Evolutionary conservation across 2,888 invertebrate species (phyloP).

Genomic region (Drosophila prolongata): DNA sequence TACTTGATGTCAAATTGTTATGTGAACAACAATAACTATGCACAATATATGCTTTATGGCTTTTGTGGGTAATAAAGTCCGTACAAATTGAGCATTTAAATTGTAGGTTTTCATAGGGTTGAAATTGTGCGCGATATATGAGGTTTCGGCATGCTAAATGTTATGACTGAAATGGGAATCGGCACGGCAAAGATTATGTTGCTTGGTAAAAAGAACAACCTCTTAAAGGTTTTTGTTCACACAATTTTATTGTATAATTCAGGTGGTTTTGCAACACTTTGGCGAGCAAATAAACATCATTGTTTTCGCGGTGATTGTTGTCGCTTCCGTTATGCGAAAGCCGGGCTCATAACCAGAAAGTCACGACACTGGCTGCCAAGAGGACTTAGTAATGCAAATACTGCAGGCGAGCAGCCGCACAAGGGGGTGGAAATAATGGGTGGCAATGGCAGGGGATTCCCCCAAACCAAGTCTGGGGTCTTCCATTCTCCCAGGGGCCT

Average conservation of each 20-base stretch:
- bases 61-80: conserved; percentile 21
- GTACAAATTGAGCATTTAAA: conserved; percentile 27
- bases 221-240: background rate
- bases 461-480: background rate
- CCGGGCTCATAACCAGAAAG: conserved; percentile 20
- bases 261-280: conserved; percentile 23
- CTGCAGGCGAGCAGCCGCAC: conserved; percentile 9
- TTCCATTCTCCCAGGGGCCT: conserved; percentile 5
- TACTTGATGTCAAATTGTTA: conserved; percentile 11
- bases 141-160: background rate
- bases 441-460: conserved; percentile 8
- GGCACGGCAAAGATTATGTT: background rate
- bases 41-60: conserved; percentile 16
- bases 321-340: conserved; percentile 15
- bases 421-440: background rate
- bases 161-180: conserved; percentile 3
- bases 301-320: conserved; percentile 15
- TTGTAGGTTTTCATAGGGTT: conserved; percentile 8
- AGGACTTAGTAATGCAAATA: conserved; percentile 43
- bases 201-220: background rate
- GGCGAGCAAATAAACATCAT: conserved; percentile 20
- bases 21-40: conserved; percentile 20
- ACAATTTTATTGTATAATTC: conserved; percentile 10
- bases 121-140: background rate
- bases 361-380: conserved; percentile 32